A percentile compares a stretch with the other conserved stretches of the same genome.
Evolutionary conservation across 2,888 invertebrate genomes (phyloP).

Genomic region (Rhingia campestris): DNA sequence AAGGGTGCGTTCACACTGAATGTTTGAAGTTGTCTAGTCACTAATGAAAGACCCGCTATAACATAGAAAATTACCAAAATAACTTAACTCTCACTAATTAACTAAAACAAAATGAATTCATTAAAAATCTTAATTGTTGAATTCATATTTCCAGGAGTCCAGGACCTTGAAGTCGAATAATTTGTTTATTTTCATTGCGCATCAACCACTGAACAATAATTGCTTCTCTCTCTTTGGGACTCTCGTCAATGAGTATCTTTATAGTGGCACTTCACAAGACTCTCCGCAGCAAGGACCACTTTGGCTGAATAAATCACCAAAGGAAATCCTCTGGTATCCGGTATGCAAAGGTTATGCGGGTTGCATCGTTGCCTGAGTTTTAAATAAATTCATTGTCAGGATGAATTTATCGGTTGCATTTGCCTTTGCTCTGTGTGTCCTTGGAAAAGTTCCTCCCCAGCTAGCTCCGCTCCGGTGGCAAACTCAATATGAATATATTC

Average conservation of each 20-base stretch:
- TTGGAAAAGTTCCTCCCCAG: conserved; percentile 13
- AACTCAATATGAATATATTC: conserved; percentile 51
- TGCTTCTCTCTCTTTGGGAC: conserved; percentile 15
- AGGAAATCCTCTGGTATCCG: conserved; percentile 39
- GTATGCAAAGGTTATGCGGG: conserved; percentile 40
- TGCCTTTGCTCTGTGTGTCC: conserved; percentile 15
- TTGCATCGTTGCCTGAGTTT: conserved; percentile 51
- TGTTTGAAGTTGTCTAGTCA: too few relatives aligned
- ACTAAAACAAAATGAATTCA: too few relatives aligned
- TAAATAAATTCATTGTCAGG: conserved; percentile 61
- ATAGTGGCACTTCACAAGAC: conserved; percentile 18
- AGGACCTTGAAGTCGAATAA: not conserved
- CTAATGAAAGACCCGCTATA: too few relatives aligned
- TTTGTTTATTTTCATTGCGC: conserved; percentile 13
- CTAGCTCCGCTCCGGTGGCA: too few relatives aligned
- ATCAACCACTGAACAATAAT: conserved; percentile 1
- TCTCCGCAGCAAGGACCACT: conserved; percentile 40
- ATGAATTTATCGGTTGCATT: conserved; percentile 52
- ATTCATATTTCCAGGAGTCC: too few relatives aligned
- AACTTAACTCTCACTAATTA: too few relatives aligned
- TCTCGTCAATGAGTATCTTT: conserved; percentile 43
- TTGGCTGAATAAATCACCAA: conserved; percentile 54
- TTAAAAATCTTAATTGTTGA: too few relatives aligned
- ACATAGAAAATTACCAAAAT: too few relatives aligned
- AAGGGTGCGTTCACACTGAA: too few relatives aligned